Evolutionary conservation across 2,797 vertebrate species (phyloP).

Genomic region (Gambusia yucatana): DNA sequence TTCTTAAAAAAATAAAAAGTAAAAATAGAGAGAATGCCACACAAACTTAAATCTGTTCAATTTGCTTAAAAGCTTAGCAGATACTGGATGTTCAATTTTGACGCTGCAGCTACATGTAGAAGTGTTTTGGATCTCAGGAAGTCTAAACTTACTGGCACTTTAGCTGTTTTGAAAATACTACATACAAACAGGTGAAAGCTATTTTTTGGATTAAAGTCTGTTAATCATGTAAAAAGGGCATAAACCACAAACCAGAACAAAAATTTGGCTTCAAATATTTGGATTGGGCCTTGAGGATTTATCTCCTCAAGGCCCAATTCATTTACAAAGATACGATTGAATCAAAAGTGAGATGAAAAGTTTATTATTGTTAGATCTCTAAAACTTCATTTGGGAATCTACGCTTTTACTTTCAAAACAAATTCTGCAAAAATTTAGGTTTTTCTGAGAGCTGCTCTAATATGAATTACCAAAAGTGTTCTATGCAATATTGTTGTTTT

Average conservation of each 20-base stretch:
- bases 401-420: not conserved
- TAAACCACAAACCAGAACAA: not conserved
- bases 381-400: not conserved
- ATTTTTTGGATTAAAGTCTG: not conserved
- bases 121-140: not conserved
- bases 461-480: not conserved
- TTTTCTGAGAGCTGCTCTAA: not conserved
- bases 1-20: not conserved
- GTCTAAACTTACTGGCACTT: not conserved
- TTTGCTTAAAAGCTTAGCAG: not conserved
- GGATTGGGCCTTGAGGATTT: not conserved
- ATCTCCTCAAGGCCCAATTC: not conserved
- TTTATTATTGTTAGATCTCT: not conserved
- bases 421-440: not conserved
- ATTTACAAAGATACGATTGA: not conserved
- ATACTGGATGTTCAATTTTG: not conserved
- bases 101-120: not conserved
- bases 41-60: not conserved
- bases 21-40: not conserved
- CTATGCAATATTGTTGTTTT: not conserved
- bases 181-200: no score
- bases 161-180: not conserved
- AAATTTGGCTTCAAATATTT: not conserved
- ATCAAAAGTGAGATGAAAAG: not conserved
- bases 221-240: not conserved